phyloP scores from a whole-genome alignment of 92 coral and sea anemone genomes.

The Palythoa grandiflora region DNA sequence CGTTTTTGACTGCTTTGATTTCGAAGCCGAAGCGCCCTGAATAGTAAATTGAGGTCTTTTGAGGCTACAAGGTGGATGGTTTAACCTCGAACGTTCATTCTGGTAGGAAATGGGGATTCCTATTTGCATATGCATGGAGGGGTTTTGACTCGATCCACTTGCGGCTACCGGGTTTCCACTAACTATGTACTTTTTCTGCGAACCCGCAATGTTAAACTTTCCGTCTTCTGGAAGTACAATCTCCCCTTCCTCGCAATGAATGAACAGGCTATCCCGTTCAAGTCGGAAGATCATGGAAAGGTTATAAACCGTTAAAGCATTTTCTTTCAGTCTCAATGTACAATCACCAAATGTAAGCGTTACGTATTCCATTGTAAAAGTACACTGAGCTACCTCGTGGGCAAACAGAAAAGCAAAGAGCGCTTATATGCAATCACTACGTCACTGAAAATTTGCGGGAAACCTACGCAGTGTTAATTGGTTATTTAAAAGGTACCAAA shows the following conservation, averaged over 20 bases:
- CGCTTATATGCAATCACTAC: too few species aligned
- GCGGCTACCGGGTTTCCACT: slow-evolving; percentile 13
- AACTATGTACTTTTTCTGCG: slow-evolving; percentile 25
- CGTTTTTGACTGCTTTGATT: not conserved
- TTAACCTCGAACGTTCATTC: slow-evolving; percentile 19
- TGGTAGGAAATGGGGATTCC: slow-evolving; percentile 9
- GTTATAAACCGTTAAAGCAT: too few species aligned
- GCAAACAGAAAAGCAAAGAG: too few species aligned
- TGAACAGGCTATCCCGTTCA: not conserved
- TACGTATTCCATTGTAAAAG: too few species aligned
- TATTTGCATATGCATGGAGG: not conserved
- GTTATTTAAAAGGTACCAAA: too few species aligned
- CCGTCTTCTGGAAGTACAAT: not conserved
- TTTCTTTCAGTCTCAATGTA: too few species aligned
- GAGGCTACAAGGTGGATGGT: slow-evolving; percentile 11
- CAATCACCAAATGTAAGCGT: too few species aligned
- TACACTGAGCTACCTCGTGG: too few species aligned
- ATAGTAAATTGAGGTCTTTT: slow-evolving; percentile 26
- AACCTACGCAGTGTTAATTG: too few species aligned
- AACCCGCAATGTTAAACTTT: not conserved
- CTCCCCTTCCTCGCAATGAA: slow-evolving; percentile 38
- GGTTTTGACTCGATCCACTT: not conserved
- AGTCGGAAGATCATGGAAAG: not conserved
- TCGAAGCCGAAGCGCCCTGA: not conserved
- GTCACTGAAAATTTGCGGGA: too few species aligned